Percentiles rank a stretch among this genome's conserved stretches.
phyloP scores from a whole-genome alignment of 2,113 vertebrate species.

The Microtus pennsylvanicus region DNA sequence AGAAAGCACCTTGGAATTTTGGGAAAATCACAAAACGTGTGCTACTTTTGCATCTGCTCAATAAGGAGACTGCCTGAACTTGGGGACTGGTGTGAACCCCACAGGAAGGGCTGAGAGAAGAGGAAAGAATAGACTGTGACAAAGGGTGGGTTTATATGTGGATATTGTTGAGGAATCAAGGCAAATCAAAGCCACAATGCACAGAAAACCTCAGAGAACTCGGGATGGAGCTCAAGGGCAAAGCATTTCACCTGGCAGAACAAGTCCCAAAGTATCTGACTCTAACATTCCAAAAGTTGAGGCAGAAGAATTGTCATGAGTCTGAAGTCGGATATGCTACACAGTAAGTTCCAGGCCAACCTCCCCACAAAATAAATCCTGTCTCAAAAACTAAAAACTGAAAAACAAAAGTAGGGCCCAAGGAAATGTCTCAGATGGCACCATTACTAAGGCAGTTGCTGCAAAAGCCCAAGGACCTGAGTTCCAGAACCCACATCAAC shows the following conservation, averaged over 20 bases:
- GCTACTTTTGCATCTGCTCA: not conserved
- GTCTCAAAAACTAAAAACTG: not conserved
- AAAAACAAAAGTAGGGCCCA: not conserved
- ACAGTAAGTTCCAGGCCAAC: not conserved
- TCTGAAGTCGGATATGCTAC: not conserved
- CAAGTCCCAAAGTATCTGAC: not conserved
- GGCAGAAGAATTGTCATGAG: not conserved
- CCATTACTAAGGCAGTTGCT: not conserved
- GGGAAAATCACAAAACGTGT: slow-evolving; percentile 19
- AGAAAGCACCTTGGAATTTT: not conserved
- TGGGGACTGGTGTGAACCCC: not conserved
- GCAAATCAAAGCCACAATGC: not conserved
- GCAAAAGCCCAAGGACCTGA: not conserved
- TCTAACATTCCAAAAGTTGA: not conserved
- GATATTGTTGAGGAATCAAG: not conserved
- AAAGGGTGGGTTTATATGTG: not conserved
- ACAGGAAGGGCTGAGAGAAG: not conserved
- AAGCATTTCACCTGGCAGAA: not conserved
- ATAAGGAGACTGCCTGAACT: not conserved
- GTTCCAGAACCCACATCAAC: not conserved
- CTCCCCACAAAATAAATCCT: not conserved
- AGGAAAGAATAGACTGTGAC: not conserved
- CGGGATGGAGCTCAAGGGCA: not conserved
- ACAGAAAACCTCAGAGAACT: not conserved
- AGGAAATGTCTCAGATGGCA: not conserved